Evolutionary conservation across 2,113 vertebrate species (phyloP).

Genomic region (Charina bottae): DNA sequence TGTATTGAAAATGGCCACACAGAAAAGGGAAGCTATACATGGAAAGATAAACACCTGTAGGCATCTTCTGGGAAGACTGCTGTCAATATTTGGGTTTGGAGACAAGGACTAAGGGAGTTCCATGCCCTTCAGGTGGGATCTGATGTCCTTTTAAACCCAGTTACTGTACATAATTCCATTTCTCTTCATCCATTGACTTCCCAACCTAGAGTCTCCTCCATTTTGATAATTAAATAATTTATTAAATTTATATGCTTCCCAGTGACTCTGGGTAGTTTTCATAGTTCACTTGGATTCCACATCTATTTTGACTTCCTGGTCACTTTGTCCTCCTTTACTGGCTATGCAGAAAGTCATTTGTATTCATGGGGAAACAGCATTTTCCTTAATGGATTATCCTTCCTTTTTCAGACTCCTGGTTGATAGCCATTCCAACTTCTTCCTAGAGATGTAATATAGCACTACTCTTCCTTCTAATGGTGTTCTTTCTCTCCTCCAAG

Average conservation of each 20-base stretch:
- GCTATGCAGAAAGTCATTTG: neutral
- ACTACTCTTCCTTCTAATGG: neutral
- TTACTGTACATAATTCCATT: neutral
- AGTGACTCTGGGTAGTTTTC: neutral
- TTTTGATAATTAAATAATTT: neutral
- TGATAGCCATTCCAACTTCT: neutral
- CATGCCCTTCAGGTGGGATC: neutral
- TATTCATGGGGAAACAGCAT: neutral
- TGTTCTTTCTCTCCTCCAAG: slow-evolving; percentile 64
- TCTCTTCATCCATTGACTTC: neutral
- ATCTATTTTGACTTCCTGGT: neutral
- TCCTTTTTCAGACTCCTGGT: neutral
- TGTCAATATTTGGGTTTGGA: neutral
- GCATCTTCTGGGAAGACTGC: neutral
- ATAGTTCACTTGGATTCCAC: neutral
- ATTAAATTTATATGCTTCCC: neutral
- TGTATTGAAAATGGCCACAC: neutral
- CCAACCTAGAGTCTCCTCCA: neutral
- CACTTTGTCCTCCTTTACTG: neutral
- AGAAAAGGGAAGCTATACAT: neutral
- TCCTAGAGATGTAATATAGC: neutral
- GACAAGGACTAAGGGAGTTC: neutral
- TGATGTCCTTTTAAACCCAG: neutral
- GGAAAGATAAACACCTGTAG: no score
- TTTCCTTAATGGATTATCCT: neutral